Evolutionary conservation across 2,797 vertebrate species (phyloP), one percentile per base, ranked within the genome.

Genomic region (Momotus momota): DNA sequence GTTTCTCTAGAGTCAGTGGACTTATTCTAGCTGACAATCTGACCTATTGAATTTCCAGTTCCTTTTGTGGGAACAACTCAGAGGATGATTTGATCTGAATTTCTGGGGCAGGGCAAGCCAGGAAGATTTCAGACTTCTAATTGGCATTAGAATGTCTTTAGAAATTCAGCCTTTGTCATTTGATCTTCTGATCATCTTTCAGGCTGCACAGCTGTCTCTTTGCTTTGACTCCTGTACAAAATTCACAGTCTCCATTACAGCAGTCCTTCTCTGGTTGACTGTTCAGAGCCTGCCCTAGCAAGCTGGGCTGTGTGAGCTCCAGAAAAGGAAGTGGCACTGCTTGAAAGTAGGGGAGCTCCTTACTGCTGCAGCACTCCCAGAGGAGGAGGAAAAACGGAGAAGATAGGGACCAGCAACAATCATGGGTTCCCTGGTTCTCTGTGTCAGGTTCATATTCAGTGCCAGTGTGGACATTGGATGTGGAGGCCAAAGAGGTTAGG

Each of bases 51-150:
- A 79, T 95, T 96, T 96, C 90, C 49, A 92, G 71, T 55, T 94
- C 79, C 64, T 95, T 96, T 96, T 89, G 92, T 95, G 88, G 90
- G 71, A 94, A 89, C 43, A 84, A 80, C 48, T 94, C 73, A 35
- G 71, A 54, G 33, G 69, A 73, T 55, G 80, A 88, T 79, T 95
- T 91, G 82, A 88, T 94, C 89, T 95, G 89, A 93, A 96, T 96
- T 95, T 96, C 95, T 94, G 83, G 90, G 93, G 74, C 88, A 95
- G 92, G 74, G 46, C 64, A 96, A 95, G 66, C 81, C 86, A 88
- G 83, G 67, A 94, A 86, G 88, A 86, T 85, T 90, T 90, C 88
- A 92, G 90, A 19, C 67, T 86, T 93, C 94, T 83, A 95, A 96
- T 86, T 67, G 71, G 84, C 62, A 48, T 88, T 74, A 94, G 67